Evolutionary conservation across 2,113 vertebrate species (phyloP), one percentile per base, ranked within the genome.

Genomic region (Glaucidium brasilianum): DNA sequence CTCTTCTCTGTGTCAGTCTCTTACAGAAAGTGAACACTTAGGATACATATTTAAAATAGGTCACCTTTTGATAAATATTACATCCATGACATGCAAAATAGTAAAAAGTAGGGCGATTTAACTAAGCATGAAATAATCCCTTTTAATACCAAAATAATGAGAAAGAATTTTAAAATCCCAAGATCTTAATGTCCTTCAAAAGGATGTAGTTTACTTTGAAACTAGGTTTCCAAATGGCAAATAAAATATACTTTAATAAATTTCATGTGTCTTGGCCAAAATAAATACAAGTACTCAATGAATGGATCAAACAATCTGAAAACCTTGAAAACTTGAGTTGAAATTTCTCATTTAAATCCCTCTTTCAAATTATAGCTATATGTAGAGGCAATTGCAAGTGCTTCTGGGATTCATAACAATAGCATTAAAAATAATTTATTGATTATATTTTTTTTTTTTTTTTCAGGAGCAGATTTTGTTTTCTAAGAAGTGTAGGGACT

Each of bases 21-120:
- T 81, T 35, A 56, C 6, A 88, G 63, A 92, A 96, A 93, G 93
- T 45, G 50, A 86, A 78, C 55, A 68, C 35, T 53, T 92, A 62
- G 59, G 25, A 63, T 78, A 55, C 0, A 0, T 77, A 63, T 82
- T 84, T 92, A 53, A 97, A 96, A 77, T 64, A 84, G 92, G 68
- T 30, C 73, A 91, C 55, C 72, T 88, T 94, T 83, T 94, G 88
- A 91, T 87, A 91, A 94, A 86, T 74, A 90, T 88, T 95, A 77
- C 53, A 92, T 85, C 77, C 58, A 37, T 82, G 37, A 88, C 32
- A 94, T 96, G 85, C 63, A 96, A 96, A 96, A 85, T 26, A 95
- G 47, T 32, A 77, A 88, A 83, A 96, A 91, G 68, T 86, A 91
- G 86, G 75, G 1, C 22, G 1, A 88, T 68, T 91, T 71, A 97